Evolutionary conservation across 1,140 invertebrate species (phyloP), one percentile per base, ranked within the genome.

Genomic region (Neelides sp.): DNA sequence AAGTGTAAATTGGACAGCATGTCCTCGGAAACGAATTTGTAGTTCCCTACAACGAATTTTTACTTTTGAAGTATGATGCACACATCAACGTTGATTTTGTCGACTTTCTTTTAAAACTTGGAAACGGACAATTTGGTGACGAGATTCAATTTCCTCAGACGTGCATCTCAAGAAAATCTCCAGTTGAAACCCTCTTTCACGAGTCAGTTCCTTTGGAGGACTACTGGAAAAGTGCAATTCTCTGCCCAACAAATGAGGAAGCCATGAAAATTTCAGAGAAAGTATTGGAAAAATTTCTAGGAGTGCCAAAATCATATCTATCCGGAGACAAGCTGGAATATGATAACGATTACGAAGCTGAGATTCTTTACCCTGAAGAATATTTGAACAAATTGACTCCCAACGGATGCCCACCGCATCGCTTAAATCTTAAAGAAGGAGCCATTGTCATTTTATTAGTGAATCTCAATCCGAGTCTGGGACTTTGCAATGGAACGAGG

Each of bases 401-500:
- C 34, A 48, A 46, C 32, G 44, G 52, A 17, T 32, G 52, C 37
- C 50, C 52, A 30, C 35, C 48, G 20, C 50, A 50, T 27, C 1
- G 26, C 55, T 34, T 54, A 30, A 15, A 39, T 45, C 24, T 57
- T 35, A 45, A 52, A 63, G 54, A 59, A 59, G 36, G 55, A 20
- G 26, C 52, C 24, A 10, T 43, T 28, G 65, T 73, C 17, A 69
- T 73, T 36, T 54, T 73, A 47, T 53, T 71, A 12, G 54, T 68
- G 58, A 39, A 39, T 15, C 15, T 39, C 15, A 39, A 39, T 39
- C 7, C 15, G 10, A 39, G 19, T 12, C 12, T 12, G 5, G 36
- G 56, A 52, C 63, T 71, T 22, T 72, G 64, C 58, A 72, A 69
- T 57, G 68, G 67, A 20, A 72, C 69, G 48, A 28, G 66, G 59